A percentile compares a stretch with the other conserved stretches of the same genome.
Evolutionary conservation across 2,113 vertebrate genomes (phyloP).

Genomic region (Anser brachyrhynchus): DNA sequence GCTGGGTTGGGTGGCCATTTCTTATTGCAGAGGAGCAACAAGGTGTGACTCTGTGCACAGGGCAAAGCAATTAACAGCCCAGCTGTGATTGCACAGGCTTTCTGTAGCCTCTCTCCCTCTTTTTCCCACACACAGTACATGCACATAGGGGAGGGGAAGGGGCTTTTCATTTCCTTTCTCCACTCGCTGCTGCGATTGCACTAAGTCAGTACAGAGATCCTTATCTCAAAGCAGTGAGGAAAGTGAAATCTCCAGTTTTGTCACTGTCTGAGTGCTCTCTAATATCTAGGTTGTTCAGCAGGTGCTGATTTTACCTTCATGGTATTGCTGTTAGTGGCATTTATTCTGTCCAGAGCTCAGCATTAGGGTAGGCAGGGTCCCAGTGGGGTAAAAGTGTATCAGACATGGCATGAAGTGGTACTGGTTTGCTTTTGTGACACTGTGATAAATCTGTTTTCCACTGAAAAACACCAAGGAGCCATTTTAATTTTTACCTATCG

Average conservation of each 20-base stretch:
- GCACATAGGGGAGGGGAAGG: not conserved
- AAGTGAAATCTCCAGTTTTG: constrained; percentile 10
- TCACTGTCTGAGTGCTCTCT: not conserved
- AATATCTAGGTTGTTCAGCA: not conserved
- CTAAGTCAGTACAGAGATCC: not conserved
- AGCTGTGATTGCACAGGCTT: constrained; percentile 34
- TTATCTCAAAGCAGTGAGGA: not conserved
- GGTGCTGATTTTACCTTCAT: not conserved
- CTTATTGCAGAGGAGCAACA: not conserved
- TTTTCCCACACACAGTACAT: not conserved
- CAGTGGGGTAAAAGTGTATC: not conserved
- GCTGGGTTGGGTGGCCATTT: not conserved
- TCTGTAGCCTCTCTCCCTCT: not conserved
- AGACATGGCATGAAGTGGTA: not conserved
- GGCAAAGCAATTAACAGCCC: constrained; percentile 20
- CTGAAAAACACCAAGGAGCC: not conserved
- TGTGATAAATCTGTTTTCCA: not conserved
- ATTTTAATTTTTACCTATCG: not conserved
- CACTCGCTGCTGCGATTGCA: not conserved
- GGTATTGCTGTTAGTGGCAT: not conserved
- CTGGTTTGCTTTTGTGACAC: not conserved
- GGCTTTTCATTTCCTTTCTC: not conserved
- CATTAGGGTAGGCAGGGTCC: not conserved
- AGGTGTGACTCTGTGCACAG: constrained; percentile 6
- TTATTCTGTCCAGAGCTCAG: not conserved